Percentiles rank a stretch among this genome's conserved stretches.
These are phyloP conservation scores for Dipodomys ordii DNA, from an alignment of 2,113 vertebrate genomes.

Conservation along the genomic window DNA sequence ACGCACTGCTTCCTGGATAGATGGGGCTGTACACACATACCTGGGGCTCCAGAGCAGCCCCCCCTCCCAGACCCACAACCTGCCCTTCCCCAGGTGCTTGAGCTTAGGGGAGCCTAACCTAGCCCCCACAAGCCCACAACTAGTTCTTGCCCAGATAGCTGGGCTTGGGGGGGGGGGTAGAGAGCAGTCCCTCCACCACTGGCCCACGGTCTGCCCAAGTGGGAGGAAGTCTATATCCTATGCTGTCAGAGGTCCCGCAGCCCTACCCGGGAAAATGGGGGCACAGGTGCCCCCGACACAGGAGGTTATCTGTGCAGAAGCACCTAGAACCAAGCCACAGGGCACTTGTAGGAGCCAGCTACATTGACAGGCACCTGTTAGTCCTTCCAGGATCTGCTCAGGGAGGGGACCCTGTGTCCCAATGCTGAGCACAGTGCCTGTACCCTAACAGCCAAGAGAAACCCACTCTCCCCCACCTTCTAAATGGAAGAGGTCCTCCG, in stretches of 20 bases:
- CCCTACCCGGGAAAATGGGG: background rate
- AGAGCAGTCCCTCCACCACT: no score
- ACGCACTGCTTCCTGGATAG: no score
- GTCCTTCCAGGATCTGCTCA: background rate
- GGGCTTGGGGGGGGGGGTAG: no score
- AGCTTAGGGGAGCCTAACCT: no score
- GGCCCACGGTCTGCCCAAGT: no score
- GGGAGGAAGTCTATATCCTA: fast-evolving
- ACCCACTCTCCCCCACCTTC: no score
- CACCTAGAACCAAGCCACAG: background rate
- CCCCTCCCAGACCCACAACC: background rate
- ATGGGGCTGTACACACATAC: no score
- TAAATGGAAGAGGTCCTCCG: background rate
- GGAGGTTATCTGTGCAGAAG: background rate
- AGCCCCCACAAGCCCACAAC: no score
- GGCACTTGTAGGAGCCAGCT: no score
- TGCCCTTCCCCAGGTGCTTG: background rate
- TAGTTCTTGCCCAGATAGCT: no score
- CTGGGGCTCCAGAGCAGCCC: background rate
- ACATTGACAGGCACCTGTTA: no score
- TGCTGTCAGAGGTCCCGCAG: background rate
- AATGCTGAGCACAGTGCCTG: background rate
- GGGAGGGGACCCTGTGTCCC: background rate
- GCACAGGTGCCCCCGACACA: background rate
- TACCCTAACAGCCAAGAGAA: no score